Base-by-base conservation (phyloP, 2,888 invertebrate species). In the Stenolophus ochropezus region DNA sequence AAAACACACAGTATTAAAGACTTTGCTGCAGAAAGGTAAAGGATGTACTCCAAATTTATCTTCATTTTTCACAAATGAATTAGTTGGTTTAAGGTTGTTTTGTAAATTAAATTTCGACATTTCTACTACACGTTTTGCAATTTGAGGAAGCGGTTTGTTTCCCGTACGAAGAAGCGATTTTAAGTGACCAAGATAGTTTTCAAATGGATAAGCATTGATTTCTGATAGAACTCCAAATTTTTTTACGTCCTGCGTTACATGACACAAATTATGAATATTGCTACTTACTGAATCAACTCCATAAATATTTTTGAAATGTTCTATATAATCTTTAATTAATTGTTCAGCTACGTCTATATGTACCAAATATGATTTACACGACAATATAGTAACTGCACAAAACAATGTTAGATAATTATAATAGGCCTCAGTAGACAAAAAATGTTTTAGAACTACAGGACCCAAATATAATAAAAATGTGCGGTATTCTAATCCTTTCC, bases 151-250 rank as follows among this genome's bases (percentile, higher is more conserved):
- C 56, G 84, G 82, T 21, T 69, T 77, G 47, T 78, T 78, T 81
- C 82, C 83, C 75, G 56, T 82, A 65, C 82, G 79, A 18, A 83
- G 71, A 74, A 83, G 27, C 33, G 27, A 75, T 82, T 83, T 82
- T n/a, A 83, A 80, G 6, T 77, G 20, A 20, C 83, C 83, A 81
- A 87, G 82, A 25, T 83, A 84, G 65, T 85, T 88, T 83, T 88
- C 87, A 85, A 86, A 88, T 11, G 84, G 84, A 83, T 87, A 88
- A 4, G 86, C 84, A 65, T 85, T 86, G 82, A 86, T 86, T 14
- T 83, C 83, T 75, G 87, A 86, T 21, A 88, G 83, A 21, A 71
- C 61, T 8, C 88, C 87, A 84, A 85, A 86, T 18, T 82, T 85
- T 33, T 73, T 71, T 0, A 85, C 86, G 84, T 88, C 88, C 47